Conservation (phyloP, 1,140 invertebrate species). For the Nephila pilipes region DNA sequence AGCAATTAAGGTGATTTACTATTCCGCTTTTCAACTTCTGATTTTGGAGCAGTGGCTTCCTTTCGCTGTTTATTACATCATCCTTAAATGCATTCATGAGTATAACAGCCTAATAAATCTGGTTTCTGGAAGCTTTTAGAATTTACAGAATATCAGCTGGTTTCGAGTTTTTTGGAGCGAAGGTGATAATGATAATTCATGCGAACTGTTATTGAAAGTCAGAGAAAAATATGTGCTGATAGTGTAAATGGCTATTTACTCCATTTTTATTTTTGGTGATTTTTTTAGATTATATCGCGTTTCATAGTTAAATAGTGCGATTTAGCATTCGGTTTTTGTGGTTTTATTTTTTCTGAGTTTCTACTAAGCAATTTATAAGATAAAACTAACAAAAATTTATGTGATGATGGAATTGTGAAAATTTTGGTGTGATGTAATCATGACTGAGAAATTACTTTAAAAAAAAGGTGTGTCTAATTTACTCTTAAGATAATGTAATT, state of each 20-base stretch:
- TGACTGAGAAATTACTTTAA: too few relatives aligned
- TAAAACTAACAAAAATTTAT: too few relatives aligned
- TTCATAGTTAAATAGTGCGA: too few relatives aligned
- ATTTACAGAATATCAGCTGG: not conserved
- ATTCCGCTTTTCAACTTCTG: not conserved
- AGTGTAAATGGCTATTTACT: not conserved
- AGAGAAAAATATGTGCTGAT: not conserved
- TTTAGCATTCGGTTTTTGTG: too few relatives aligned
- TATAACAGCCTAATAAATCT: not conserved
- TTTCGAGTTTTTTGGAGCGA: not conserved
- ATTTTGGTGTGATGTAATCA: too few relatives aligned
- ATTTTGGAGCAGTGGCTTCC: not conserved
- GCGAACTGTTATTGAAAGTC: not conserved
- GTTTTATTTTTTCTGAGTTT: too few relatives aligned
- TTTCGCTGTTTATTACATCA: too few relatives aligned
- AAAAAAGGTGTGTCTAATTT: too few relatives aligned
- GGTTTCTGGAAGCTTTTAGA: not conserved
- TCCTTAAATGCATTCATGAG: not conserved
- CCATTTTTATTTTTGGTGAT: not conserved
- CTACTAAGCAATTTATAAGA: too few relatives aligned
- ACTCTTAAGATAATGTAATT: too few relatives aligned
- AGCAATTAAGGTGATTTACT: not conserved
- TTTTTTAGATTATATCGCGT: too few relatives aligned
- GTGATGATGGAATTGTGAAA: too few relatives aligned
- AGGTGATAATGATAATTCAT: not conserved